A percentile compares a stretch with the other conserved stretches of the same genome.
These are phyloP conservation scores for Trichonephila clavata DNA, from an alignment of 1,140 invertebrate species.

Conservation along the genomic window DNA sequence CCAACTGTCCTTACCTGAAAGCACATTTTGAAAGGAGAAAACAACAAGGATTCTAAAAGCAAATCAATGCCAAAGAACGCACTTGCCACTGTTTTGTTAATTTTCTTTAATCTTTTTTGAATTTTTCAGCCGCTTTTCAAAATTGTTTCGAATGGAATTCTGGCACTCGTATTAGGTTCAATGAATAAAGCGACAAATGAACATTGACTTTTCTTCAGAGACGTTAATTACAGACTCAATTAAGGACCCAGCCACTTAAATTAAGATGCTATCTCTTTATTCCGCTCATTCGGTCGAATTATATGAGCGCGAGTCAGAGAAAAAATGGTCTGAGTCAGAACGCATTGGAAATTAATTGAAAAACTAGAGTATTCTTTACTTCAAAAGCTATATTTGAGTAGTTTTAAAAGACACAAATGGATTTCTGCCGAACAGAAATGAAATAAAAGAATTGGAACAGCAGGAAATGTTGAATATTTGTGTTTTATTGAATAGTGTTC, in stretches of 20 bases:
- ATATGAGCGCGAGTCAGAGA: not conserved
- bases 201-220: not conserved
- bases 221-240: not conserved
- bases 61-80: too few species aligned
- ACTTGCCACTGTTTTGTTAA: too few species aligned
- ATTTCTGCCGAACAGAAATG: too few species aligned
- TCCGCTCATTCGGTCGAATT: not conserved
- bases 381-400: too few species aligned
- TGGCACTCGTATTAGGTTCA: not conserved
- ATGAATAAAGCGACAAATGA: not conserved
- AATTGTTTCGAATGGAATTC: not conserved
- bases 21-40: too few species aligned
- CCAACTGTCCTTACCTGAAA: too few species aligned
- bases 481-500: too few species aligned
- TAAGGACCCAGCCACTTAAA: not conserved
- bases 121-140: not conserved
- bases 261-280: constrained; percentile 23
- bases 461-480: too few species aligned
- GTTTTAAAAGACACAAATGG: too few species aligned
- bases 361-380: not conserved
- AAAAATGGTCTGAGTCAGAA: not conserved
- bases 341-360: not conserved
- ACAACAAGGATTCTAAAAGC: too few species aligned
- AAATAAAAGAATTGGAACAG: too few species aligned
- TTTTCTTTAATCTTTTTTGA: not conserved